Evolutionary conservation across 2,888 invertebrate species (phyloP).

Genomic region (Aspidapion aeneum): DNA sequence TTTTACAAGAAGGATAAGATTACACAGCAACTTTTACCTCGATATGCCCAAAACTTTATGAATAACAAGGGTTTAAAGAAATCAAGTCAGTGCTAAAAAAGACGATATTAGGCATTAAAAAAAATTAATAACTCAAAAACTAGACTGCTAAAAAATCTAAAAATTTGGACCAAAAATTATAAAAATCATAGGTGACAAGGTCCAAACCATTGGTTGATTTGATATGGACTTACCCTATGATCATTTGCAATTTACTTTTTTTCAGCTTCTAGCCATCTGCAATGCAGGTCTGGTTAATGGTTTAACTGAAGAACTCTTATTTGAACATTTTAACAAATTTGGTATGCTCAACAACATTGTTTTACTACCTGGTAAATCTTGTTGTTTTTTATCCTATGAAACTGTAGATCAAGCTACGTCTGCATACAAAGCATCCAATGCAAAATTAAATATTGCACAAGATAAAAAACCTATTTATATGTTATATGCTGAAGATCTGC

Average conservation of each 20-base stretch:
- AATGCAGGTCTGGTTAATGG: constrained; percentile 86
- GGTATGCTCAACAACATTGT: constrained; percentile 59
- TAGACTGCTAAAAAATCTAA: no score
- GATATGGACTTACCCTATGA: no score
- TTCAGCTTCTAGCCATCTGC: constrained; percentile 71
- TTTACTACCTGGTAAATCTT: constrained; percentile 76
- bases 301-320: constrained; percentile 61
- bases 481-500: constrained; percentile 54
- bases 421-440: constrained; percentile 61
- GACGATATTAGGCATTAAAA: no score
- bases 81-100: no score
- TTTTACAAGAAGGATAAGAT: no score
- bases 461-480: constrained; percentile 63
- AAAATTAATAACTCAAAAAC: no score
- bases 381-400: constrained; percentile 68
- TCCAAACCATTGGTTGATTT: no score
- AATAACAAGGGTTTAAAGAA: no score
- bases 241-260: not conserved
- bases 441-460: constrained; percentile 54
- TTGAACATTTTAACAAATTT: constrained; percentile 52
- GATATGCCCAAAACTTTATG: no score
- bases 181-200: no score
- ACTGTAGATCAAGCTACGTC: constrained; percentile 50
- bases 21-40: no score
- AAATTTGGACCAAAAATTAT: no score